A percentile compares a stretch with the other conserved stretches of the same genome.
These are phyloP conservation scores for Mus spretus DNA, from an alignment of 2,797 vertebrate species.

Conservation along the genomic window DNA sequence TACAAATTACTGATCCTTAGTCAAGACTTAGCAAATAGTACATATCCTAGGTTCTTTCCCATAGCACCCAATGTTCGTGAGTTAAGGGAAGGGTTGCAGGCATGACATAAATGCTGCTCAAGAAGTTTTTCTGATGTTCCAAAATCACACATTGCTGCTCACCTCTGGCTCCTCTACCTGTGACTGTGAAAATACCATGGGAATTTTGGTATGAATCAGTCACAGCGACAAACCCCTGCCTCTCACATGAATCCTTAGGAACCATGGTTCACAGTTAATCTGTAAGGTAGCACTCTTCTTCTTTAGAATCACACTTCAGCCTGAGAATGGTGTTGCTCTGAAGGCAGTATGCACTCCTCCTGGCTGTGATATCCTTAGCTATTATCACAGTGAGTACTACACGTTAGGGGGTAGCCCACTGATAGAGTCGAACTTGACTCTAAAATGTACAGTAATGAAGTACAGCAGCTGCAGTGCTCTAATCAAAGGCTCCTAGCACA, in stretches of 20 bases:
- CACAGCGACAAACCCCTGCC: neutral
- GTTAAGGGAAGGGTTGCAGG: neutral
- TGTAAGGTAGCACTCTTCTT: neutral
- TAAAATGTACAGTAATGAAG: conserved; percentile 84
- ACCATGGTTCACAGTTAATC: neutral
- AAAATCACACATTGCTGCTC: neutral
- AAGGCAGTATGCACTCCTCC: conserved; percentile 49
- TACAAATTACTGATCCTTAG: neutral
- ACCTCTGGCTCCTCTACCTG: neutral
- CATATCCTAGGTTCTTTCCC: neutral
- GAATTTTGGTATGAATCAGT: neutral
- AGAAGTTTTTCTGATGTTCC: neutral
- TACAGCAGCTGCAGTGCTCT: conserved; percentile 66
- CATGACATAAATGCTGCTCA: neutral
- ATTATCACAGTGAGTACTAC: conserved; percentile 74
- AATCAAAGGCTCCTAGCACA: conserved; percentile 81
- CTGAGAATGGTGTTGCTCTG: conserved; percentile 63
- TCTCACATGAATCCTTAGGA: neutral
- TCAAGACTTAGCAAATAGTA: neutral
- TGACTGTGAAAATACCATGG: neutral
- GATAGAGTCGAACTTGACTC: conserved; percentile 69
- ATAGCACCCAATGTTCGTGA: neutral
- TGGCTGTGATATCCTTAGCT: conserved; percentile 63
- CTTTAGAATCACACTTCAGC: conserved; percentile 55
- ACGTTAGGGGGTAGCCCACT: conserved; percentile 76